phyloP scores from a whole-genome alignment of 2,888 invertebrate species.

The Drosophila robusta region DNA sequence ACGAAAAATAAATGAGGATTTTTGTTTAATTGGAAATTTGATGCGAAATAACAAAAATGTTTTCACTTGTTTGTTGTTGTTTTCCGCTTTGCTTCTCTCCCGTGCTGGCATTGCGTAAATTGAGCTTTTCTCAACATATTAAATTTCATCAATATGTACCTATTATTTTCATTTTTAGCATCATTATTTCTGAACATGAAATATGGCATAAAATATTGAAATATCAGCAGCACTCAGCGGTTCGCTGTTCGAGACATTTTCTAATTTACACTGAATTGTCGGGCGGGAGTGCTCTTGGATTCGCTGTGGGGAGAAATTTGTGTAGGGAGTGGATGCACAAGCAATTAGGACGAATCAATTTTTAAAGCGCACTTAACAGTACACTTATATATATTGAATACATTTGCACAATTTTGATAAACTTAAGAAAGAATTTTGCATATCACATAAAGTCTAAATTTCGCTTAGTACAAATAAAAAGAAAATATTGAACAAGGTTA shows the following conservation, averaged over 20 bases:
- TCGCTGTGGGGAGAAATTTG: background rate
- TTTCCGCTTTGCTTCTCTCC: constrained; percentile 13
- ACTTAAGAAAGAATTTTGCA: too few species aligned
- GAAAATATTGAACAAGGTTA: too few species aligned
- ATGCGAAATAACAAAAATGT: constrained; percentile 59
- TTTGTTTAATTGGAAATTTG: constrained; percentile 78
- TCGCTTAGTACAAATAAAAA: too few species aligned
- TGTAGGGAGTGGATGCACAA: background rate
- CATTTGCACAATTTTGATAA: too few species aligned
- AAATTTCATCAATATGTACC: constrained; percentile 73
- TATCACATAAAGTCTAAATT: too few species aligned
- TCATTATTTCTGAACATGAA: constrained; percentile 71
- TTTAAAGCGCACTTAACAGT: too few species aligned
- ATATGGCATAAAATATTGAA: constrained; percentile 38
- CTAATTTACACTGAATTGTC: constrained; percentile 7
- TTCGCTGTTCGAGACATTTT: constrained; percentile 1
- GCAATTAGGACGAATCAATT: background rate
- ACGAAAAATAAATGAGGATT: constrained; percentile 74
- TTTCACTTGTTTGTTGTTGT: constrained; percentile 27
- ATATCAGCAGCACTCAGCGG: constrained; percentile 8
- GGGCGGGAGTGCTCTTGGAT: too few species aligned
- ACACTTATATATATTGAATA: too few species aligned
- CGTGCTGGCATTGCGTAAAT: constrained; percentile 51
- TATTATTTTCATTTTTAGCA: constrained; percentile 60
- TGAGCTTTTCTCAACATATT: constrained; percentile 74